Conservation (phyloP, 2,888 invertebrate species). For the Sphecodes monilicornis region DNA sequence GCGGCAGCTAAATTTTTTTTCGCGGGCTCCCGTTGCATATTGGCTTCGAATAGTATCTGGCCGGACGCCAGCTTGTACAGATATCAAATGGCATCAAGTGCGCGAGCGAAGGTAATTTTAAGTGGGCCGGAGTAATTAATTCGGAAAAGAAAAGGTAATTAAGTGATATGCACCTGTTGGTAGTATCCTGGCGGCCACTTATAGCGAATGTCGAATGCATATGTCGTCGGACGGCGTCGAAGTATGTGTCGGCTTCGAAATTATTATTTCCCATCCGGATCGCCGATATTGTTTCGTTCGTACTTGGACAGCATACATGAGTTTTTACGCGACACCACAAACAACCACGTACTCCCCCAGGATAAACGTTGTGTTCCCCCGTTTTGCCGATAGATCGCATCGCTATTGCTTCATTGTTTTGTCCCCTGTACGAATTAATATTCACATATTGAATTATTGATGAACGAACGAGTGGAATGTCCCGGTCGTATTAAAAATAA, state of each 20-base stretch:
- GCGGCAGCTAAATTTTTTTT: neutral
- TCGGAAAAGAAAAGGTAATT: slow-evolving; percentile 57
- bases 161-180: slow-evolving; percentile 66
- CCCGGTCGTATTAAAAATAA: neutral
- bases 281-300: slow-evolving; percentile 4
- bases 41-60: slow-evolving; percentile 64
- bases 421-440: neutral
- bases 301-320: neutral
- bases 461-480: neutral
- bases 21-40: slow-evolving; percentile 52
- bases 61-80: slow-evolving; percentile 57
- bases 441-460: slow-evolving; percentile 29
- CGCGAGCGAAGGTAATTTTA: slow-evolving; percentile 61
- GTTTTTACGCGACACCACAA: slow-evolving; percentile 11
- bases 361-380: neutral
- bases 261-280: slow-evolving; percentile 22
- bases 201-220: slow-evolving; percentile 28
- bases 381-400: slow-evolving; percentile 12
- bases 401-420: neutral
- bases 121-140: slow-evolving; percentile 63
- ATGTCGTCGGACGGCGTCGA: slow-evolving; percentile 7
- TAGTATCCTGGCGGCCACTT: slow-evolving; percentile 4
- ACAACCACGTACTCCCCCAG: neutral
- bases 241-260: slow-evolving; percentile 22
- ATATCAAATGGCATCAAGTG: slow-evolving; percentile 44